Evolutionary conservation across 2,888 invertebrate species (phyloP), one percentile per base, ranked within the genome.

Genomic region (Drosophila stalkeri): DNA sequence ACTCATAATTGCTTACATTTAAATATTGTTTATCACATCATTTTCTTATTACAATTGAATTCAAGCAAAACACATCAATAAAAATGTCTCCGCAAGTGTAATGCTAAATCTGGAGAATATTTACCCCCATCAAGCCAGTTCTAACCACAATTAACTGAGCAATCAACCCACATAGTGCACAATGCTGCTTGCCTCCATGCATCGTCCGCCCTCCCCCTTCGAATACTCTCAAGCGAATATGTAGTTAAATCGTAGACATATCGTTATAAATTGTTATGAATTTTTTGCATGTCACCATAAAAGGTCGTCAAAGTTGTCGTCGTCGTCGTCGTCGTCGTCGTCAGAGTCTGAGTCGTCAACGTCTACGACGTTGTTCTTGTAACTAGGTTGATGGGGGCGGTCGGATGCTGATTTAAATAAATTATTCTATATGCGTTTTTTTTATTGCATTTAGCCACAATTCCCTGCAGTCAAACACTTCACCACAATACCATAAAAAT

Each of bases 401-500:
- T 77, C 66, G 71, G 75, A 73, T 78, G 82, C 83, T 80, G 85
- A 86, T 88, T 87, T 87, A 86, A 87, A 88, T 87, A 88, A 88
- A 85, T 86, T 82, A 86, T 86, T 89, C 84, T 84, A 79, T 89
- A 89, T 86, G 89, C 84, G 76, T 74, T 86, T 84, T 84, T 86
- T 84, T 82, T 84, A 81, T 81, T 79, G 73, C 72, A 81, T 62
- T 64, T 57, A 52, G 33, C 66, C 46, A 46, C 54, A 56, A 55
- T 47, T 37, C 46, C 33, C 11, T 31, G 43, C 27, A 12, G 23
- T 46, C 47, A 27, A 37, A 60, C 64, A 31, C 46, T 46, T 61
- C 46, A 35, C 49, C 35, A 41, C 41, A 55, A 41, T 57, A 46
- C 52, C 52, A 68, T 67, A 76, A 67, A 70, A 75, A 62, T 59